Conservation (phyloP, 2,797 vertebrate species). For the Lithobates pipiens region DNA sequence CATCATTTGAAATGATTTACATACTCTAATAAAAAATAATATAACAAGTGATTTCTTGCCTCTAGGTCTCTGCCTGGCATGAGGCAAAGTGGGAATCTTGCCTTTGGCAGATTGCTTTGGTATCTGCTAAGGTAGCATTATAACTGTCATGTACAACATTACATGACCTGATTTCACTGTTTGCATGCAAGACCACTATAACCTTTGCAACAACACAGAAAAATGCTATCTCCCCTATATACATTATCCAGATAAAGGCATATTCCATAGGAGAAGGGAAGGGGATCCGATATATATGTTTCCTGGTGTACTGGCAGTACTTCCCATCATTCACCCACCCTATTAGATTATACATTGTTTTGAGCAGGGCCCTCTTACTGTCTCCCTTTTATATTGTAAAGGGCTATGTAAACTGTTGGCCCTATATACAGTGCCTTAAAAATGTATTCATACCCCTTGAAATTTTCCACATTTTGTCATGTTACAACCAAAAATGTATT, state of each 20-base stretch:
- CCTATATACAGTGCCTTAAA: too few species aligned
- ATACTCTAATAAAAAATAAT: background rate
- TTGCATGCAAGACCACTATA: background rate
- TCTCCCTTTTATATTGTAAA: too few species aligned
- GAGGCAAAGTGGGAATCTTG: background rate
- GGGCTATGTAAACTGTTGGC: too few species aligned
- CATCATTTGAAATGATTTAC: too few species aligned
- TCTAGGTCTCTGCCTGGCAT: background rate
- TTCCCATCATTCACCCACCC: background rate
- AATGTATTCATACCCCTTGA: too few species aligned
- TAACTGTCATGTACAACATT: background rate
- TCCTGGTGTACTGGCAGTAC: background rate
- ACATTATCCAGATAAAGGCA: background rate
- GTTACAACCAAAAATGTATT: too few species aligned
- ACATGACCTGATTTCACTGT: background rate
- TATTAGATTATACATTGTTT: too few species aligned
- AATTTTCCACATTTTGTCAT: too few species aligned
- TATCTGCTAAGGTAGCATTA: background rate
- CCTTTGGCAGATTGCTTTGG: background rate
- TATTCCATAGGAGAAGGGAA: background rate
- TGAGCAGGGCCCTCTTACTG: too few species aligned
- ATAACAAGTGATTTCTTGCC: background rate
- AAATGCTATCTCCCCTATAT: background rate
- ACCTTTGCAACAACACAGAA: background rate
- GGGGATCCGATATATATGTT: too few species aligned